These are phyloP conservation scores for Hipparchia semele DNA, from an alignment of 2,888 invertebrate species.

Conservation along the genomic window DNA sequence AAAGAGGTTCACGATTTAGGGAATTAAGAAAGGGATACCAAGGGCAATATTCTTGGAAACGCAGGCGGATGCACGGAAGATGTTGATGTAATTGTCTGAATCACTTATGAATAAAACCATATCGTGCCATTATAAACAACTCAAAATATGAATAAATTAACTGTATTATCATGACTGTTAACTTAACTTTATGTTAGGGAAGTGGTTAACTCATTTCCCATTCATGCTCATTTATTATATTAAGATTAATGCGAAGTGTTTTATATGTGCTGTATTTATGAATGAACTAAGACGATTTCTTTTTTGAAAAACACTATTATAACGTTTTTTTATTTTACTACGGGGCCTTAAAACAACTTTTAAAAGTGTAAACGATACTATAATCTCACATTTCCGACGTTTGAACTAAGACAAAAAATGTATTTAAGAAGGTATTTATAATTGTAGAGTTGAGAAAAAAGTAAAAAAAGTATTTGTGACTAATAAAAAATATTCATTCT, in stretches of 20 bases:
- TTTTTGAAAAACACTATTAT: not conserved
- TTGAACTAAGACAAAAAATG: not conserved
- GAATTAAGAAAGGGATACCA: slow-evolving; percentile 14
- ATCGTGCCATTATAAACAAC: slow-evolving; percentile 22
- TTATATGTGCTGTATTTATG: not conserved
- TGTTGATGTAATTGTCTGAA: slow-evolving; percentile 34
- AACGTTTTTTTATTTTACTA: no score
- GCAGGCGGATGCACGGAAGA: slow-evolving; percentile 30
- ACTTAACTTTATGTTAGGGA: slow-evolving; percentile 8
- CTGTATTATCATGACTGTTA: slow-evolving; percentile 15
- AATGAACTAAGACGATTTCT: not conserved
- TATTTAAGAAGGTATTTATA: not conserved
- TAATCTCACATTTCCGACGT: not conserved
- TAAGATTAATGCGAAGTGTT: not conserved
- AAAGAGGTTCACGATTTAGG: slow-evolving; percentile 39
- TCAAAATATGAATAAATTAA: slow-evolving; percentile 32
- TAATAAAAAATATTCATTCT: slow-evolving; percentile 1
- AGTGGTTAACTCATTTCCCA: slow-evolving; percentile 14
- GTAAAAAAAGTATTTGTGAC: not conserved
- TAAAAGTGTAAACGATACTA: not conserved
- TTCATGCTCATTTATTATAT: slow-evolving; percentile 13
- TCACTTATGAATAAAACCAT: slow-evolving; percentile 29
- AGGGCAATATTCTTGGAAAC: slow-evolving; percentile 19
- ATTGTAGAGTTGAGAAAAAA: not conserved
- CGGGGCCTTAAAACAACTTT: no score